Base-by-base conservation (phyloP, 2,113 vertebrate genomes). In the Gambusia affinis region DNA sequence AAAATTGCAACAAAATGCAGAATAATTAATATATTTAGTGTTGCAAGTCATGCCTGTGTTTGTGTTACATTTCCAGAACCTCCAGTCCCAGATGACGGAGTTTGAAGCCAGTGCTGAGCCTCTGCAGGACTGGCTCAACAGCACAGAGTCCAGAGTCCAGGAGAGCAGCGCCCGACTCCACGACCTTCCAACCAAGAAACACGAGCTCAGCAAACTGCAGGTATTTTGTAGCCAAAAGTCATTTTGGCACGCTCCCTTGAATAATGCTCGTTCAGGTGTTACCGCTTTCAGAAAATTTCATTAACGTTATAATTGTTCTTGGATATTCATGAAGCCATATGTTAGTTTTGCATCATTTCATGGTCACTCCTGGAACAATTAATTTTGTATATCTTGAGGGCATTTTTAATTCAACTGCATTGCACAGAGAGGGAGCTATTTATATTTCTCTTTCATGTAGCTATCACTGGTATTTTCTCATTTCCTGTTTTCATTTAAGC, bases 131-230 rank as follows among this genome's bases (percentile, higher is more conserved):
- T 99, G 98, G 97, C 92, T 99, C 76, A 95, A 92, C 75, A 90
- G 92, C 85, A 97, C 97, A 0, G 96, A 98, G 86, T 92, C 90
- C 84, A 87, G 81, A 74, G 95, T 98, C 12, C 97, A 96, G 31
- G 96, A 96, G 75, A 97, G 96, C 90, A 97, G 94, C 65, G 89
- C 92, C 75, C 94, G 96, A 6, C 95, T 99, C 2, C 96, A 97
- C 0, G 97, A 99, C 76, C 95, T 99, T 54, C 93, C 96, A 0
- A 95, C 97, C 28, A 99, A 99, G 92, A 96, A 91, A 77, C 94
- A 95, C 76, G 97, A 99, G 66, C 97, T 98, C 65, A 94, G 95
- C 75, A 98, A 97, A 78, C 92, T 99, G n/a, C 97, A 99, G 98
- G 98, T 99, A 92, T 28, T 67, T 68, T 77, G 86, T 28, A 64